These are phyloP conservation scores for Plestiodon gilberti DNA, from an alignment of 2,113 vertebrate species.

Conservation along the genomic window DNA sequence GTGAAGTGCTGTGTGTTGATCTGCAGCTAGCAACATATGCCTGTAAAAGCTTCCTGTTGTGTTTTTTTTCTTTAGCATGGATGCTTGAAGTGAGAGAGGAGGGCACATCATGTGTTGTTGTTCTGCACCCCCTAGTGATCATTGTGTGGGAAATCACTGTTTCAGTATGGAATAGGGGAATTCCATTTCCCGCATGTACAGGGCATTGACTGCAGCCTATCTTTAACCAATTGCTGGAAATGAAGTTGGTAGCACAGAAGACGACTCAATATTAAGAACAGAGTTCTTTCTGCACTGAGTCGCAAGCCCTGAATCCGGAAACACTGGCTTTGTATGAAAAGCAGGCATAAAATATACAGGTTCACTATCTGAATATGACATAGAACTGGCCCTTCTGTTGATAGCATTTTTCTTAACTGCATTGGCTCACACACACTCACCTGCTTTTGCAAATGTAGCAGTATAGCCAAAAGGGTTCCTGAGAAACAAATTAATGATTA, in stretches of 20 bases:
- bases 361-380: not conserved
- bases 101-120: not conserved
- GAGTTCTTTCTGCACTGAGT: too few relatives aligned
- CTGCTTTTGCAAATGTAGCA: rapidly evolving
- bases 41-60: not conserved
- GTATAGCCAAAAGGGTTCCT: rapidly evolving
- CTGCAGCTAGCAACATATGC: not conserved
- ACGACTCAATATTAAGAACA: not conserved
- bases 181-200: not conserved
- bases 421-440: not conserved
- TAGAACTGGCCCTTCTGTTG: not conserved
- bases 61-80: not conserved
- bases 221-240: not conserved
- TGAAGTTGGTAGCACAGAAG: not conserved
- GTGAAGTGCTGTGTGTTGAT: not conserved
- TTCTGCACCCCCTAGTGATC: constrained; percentile 21
- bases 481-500: not conserved
- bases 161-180: not conserved
- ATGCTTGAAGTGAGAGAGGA: not conserved
- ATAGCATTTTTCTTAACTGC: not conserved
- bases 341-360: not conserved
- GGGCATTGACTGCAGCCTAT: too few relatives aligned
- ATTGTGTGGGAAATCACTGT: not conserved
- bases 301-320: not conserved
- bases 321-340: not conserved